These are phyloP conservation scores for Palloptera scutellata DNA, from an alignment of 2,888 invertebrate species.

Conservation along the genomic window DNA sequence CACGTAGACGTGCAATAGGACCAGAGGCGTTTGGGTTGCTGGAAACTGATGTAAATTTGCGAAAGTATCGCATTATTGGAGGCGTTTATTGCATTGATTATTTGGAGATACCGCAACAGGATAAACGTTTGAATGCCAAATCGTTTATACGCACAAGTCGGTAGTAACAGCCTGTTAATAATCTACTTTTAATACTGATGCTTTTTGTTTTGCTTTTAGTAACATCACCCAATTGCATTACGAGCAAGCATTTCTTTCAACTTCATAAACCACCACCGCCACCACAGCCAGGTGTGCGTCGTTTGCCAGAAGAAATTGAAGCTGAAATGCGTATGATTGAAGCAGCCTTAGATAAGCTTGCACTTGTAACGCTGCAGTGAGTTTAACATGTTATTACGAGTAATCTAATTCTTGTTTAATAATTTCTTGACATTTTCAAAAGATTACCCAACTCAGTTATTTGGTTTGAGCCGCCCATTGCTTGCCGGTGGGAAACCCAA, in stretches of 20 bases:
- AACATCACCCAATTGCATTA: slow-evolving; percentile 66
- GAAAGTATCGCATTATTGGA: slow-evolving; percentile 78
- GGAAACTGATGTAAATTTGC: slow-evolving; percentile 74
- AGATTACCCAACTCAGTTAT: slow-evolving; percentile 75
- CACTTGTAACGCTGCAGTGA: slow-evolving; percentile 76
- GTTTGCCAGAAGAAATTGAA: slow-evolving; percentile 82
- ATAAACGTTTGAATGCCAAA: slow-evolving; percentile 57
- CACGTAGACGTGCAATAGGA: slow-evolving; percentile 56
- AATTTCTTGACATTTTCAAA: slow-evolving; percentile 17
- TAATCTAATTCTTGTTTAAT: not conserved
- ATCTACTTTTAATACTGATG: no score
- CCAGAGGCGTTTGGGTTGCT: slow-evolving; percentile 62
- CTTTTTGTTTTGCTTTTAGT: slow-evolving; percentile 49
- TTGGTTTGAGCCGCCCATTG: slow-evolving; percentile 81
- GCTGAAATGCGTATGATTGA: slow-evolving; percentile 79
- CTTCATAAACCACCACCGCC: slow-evolving; percentile 75
- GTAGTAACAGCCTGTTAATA: not conserved
- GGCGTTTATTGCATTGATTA: slow-evolving; percentile 80
- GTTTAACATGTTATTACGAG: slow-evolving; percentile 43
- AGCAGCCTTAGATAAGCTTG: slow-evolving; percentile 76
- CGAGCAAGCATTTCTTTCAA: slow-evolving; percentile 70
- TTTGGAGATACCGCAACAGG: slow-evolving; percentile 79
- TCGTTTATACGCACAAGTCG: slow-evolving; percentile 62
- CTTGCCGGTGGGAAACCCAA: slow-evolving; percentile 74
- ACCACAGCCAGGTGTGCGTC: slow-evolving; percentile 71